Evolutionary conservation across 2,888 invertebrate species (phyloP), one percentile per base, ranked within the genome.

Genomic region (Hyppa rectilinea): DNA sequence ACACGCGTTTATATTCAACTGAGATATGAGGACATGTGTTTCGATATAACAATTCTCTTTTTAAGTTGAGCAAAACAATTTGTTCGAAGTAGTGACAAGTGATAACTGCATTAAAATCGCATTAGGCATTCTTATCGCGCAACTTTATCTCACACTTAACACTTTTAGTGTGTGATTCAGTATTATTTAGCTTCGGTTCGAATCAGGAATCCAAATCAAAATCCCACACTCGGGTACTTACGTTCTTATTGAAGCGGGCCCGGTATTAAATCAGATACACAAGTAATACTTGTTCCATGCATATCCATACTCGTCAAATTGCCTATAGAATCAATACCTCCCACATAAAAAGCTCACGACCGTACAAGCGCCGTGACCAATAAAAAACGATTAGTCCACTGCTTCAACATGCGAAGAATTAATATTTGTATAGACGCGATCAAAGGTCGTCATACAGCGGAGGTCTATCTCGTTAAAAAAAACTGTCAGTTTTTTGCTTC

Each of bases 381-480:
- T 91, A 92, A 92, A 92, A 92, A 91, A 91, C 89, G 90, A 91
- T 93, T 92, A 91, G 89, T 87, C 89, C 87, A 88, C 89, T 89
- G 86, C 85, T 85, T 85, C 87, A 87, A 87, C 90, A 89, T 88
- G 89, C 88, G 80, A 91, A 92, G 92, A 91, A 94, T 93, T 93
- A 93, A 93, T 95, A 93, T 95, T 95, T 95, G 94, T 93, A 93
- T 91, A 93, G 91, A 91, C 85, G 80, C 89, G 91, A 92, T 89
- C 94, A 92, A 90, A 92, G 93, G 92, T 92, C 92, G 91, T 83
- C 89, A 87, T 87, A 84, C 81, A 87, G 85, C 83, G 88, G 86
- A 88, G 89, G 90, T 89, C 89, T 90, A 89, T 88, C 89, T 89
- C 87, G 90, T 91, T 92, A 92, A 92, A 93, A 91, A 87, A 87